Evolutionary conservation across 2,797 vertebrate species (phyloP), one percentile per base, ranked within the genome.

Genomic region (Trachops cirrhosus): DNA sequence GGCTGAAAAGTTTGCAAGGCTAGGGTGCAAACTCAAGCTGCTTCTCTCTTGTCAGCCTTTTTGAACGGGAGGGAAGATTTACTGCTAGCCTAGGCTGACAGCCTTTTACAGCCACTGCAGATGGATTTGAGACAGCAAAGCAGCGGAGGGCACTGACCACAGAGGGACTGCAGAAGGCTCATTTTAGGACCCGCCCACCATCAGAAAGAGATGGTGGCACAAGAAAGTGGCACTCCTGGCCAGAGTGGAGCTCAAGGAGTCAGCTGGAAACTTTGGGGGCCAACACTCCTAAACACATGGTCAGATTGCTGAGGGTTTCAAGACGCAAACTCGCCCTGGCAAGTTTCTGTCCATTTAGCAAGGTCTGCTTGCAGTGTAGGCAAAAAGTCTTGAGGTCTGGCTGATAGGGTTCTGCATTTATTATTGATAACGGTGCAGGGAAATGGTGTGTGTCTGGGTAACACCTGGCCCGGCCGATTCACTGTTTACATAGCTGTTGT

Each of bases 81-180:
- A 88, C 50, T 3, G 67, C 29, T 6, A 5, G 29, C 32, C 11
- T 46, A 41, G 22, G 80, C 52, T 7, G 73, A 91, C 44, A 18
- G 94, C 91, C 95, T n/a, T 97, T 95, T 84, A 41, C 85, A 96
- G 96, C 97, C 97, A 29, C 96, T 50, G 84, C 97, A 64, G 94
- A 97, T 98, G 97, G 90, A 82, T 97, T 96, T 77, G 98, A 92
- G 93, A 93, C 96, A 94, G 94, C 78, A 1, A 85, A 70, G n/a
- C 1, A 0, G 91, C 50, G 29, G 93, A 86, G 93, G 67, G 86
- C 24, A 62, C 48, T 73, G 96, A 91, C 95, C 96, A 57, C 32
- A 4, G 92, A 96, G 59, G 95, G 70, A 32, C 78, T 5, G 29
- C 1, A 52, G 96, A 75, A 77, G 52, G 57, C 67, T 50, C 22